These are phyloP conservation scores for Tragelaphus buxtoni DNA, from an alignment of 2,113 vertebrate genomes.

Conservation along the genomic window DNA sequence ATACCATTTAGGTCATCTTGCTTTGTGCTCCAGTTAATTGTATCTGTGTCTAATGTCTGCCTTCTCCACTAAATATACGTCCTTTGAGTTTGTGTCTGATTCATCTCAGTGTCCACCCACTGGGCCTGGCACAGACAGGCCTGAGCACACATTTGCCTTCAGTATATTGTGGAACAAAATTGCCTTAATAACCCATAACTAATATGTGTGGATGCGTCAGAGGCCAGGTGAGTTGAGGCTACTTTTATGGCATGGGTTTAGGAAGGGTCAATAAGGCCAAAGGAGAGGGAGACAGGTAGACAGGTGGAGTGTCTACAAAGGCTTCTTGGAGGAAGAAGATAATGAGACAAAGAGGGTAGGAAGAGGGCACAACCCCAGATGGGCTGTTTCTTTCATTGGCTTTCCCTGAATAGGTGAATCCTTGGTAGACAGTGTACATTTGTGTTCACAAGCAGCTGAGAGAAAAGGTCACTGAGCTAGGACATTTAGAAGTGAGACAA, in stretches of 20 bases:
- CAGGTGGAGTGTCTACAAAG: neutral
- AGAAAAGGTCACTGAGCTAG: neutral
- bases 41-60: conserved; percentile 50
- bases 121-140: conserved; percentile 32
- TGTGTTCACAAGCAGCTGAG: neutral
- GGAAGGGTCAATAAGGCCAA: neutral
- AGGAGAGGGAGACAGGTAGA: neutral
- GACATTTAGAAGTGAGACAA: conserved; percentile 5
- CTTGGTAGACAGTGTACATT: neutral
- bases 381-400: neutral
- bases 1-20: conserved; percentile 56
- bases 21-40: conserved; percentile 58
- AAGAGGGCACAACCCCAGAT: neutral
- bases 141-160: neutral
- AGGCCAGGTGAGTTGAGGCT: conserved; percentile 1
- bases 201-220: neutral
- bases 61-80: conserved; percentile 26
- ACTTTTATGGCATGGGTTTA: neutral
- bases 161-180: conserved; percentile 44
- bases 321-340: neutral
- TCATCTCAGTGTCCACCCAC: conserved; percentile 48
- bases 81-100: conserved; percentile 62
- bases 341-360: neutral
- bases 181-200: neutral
- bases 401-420: neutral